Evolutionary conservation across 2,113 vertebrate species (phyloP).

Genomic region (Miniopterus natalensis): DNA sequence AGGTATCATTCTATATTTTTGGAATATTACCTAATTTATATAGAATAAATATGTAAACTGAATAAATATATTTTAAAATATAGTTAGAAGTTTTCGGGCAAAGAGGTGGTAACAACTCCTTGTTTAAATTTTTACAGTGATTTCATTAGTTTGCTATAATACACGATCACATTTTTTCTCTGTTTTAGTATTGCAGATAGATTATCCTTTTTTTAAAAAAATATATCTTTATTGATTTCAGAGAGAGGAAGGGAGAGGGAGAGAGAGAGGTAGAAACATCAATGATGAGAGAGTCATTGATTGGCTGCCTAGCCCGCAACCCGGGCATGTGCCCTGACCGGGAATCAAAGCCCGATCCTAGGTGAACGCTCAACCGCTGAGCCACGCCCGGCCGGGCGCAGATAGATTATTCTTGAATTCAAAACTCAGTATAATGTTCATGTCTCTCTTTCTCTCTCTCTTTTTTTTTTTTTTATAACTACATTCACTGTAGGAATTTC

Average conservation of each 20-base stretch:
- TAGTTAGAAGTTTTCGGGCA: neutral
- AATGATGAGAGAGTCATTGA: no score
- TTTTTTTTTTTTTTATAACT: neutral
- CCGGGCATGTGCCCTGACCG: no score
- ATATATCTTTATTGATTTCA: no score
- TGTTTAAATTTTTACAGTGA: constrained; percentile 4
- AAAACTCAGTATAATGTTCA: constrained; percentile 12
- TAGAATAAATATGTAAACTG: neutral
- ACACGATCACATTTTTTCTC: neutral
- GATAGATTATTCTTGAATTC: constrained; percentile 15
- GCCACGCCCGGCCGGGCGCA: neutral
- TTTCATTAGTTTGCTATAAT: neutral
- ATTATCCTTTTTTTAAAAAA: neutral
- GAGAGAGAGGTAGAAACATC: no score
- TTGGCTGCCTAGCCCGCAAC: no score
- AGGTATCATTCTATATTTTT: neutral
- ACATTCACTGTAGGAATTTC: neutral
- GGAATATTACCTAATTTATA: neutral
- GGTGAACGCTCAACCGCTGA: no score
- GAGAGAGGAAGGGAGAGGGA: no score
- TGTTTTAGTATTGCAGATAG: neutral
- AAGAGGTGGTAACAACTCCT: neutral
- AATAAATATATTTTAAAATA: constrained; percentile 9
- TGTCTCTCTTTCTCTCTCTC: neutral
- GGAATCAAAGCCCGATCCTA: no score